These are phyloP conservation scores for Tinea trinotella DNA, from an alignment of 2,888 invertebrate species.

Conservation along the genomic window DNA sequence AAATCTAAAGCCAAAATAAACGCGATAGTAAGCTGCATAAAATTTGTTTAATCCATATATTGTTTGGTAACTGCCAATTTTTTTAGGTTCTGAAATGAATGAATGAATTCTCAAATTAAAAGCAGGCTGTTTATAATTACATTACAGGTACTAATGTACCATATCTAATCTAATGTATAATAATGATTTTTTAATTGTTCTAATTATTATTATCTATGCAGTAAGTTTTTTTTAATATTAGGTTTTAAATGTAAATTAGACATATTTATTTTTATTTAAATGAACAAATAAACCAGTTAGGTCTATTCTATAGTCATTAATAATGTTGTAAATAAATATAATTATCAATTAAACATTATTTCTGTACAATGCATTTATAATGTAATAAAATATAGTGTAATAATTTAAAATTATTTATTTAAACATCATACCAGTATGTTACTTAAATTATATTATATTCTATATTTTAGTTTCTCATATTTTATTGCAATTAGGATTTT, in stretches of 20 bases:
- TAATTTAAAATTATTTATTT: not conserved
- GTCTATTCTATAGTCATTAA: not conserved
- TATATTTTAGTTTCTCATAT: not conserved
- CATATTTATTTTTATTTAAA: not conserved
- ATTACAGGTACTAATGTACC: too few species aligned
- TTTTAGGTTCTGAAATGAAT: too few species aligned
- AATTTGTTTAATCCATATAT: too few species aligned
- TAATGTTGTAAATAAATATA: not conserved
- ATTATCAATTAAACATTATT: not conserved
- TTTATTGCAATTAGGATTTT: not conserved
- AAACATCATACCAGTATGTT: not conserved
- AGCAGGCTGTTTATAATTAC: too few species aligned
- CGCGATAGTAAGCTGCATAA: too few species aligned
- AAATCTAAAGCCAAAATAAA: too few species aligned
- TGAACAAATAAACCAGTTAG: not conserved
- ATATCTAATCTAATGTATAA: too few species aligned
- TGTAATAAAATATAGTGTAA: too few species aligned
- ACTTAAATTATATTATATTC: not conserved
- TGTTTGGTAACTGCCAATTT: too few species aligned
- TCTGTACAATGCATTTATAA: not conserved
- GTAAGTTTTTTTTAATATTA: not conserved
- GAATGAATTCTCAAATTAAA: too few species aligned
- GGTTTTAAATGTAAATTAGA: not conserved
- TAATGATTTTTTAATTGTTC: too few species aligned
- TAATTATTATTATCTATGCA: too few species aligned